Conservation (phyloP, 2,888 invertebrate genomes). For the Leucozona laternaria region DNA sequence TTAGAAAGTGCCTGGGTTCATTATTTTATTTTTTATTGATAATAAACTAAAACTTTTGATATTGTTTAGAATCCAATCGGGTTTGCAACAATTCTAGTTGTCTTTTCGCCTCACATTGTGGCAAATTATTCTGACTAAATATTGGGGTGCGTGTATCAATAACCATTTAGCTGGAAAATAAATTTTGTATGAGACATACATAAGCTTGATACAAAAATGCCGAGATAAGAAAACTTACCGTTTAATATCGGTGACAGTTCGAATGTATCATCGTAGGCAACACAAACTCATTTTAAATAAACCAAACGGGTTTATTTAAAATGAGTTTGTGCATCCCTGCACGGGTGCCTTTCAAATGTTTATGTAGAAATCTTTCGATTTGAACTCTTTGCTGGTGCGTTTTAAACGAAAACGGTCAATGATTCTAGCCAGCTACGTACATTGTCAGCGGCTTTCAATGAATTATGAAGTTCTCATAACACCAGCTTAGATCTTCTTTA, state of each 20-base stretch:
- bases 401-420: conserved; percentile 99
- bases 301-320: conserved; percentile 99
- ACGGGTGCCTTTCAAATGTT: conserved; percentile 99
- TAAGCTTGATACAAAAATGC: not conserved
- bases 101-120: conserved; percentile 97
- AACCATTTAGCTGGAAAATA: conserved; percentile 93
- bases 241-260: conserved; percentile 99
- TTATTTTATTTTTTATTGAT: conserved; percentile 19
- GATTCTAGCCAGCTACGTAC: conserved; percentile 97
- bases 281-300: conserved; percentile 99
- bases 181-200: conserved; percentile 18
- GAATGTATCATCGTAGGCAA: conserved; percentile 99
- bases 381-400: conserved; percentile 98
- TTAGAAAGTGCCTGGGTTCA: not conserved
- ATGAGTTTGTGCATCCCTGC: conserved; percentile 98
- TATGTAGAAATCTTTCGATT: conserved; percentile 98
- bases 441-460: conserved; percentile 99
- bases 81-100: conserved; percentile 95
- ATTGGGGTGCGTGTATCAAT: conserved; percentile 97
- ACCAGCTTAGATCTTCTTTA: conserved; percentile 99
- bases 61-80: conserved; percentile 93
- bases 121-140: conserved; percentile 99
- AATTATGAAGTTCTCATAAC: conserved; percentile 99
- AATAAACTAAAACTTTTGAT: conserved; percentile 90
- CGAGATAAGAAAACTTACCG: conserved; percentile 87